Base-by-base conservation (phyloP, 2,888 invertebrate genomes). In the Athripsodes cinereus region DNA sequence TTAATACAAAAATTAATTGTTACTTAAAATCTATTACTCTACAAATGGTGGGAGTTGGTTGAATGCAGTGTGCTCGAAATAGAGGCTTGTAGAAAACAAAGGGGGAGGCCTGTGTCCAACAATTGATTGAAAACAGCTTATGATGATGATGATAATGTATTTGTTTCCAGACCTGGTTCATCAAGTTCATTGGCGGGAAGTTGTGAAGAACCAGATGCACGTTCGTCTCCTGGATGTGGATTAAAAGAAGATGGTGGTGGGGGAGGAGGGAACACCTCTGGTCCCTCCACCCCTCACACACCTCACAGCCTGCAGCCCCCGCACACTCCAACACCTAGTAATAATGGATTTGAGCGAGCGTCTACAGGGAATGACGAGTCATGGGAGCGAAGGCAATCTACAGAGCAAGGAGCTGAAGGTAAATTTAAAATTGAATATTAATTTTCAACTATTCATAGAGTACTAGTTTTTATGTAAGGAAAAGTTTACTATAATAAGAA, bases 331-430 rank as follows among this genome's bases (percentile, higher is more conserved):
- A 56, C 67, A 71, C 69, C 72, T 66, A 74, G 82, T 76, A 74
- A 81, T 74, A 72, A 82, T 70, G 73, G 81, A 71, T 73, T 78
- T 64, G 79, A 78, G 67, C 73, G 78, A 66, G 74, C 72, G 68
- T 11, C 8, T 16, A 11, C 47, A 47, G 73, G 72, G 52, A 72
- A 76, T 46, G 73, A 78, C 60, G 78, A 78, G 53, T 71, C 72
- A 63, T 60, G 60, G 20, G 63, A 63, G 67, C 81, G 73, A 71
- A 81, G 71, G 71, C 73, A 72, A 69, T 73, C 59, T 69, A 70
- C 61, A 65, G 78, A 79, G 65, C 78, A 79, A 68, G 78, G 78
- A 65, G 79, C 79, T 67, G 79, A 79, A 77, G 79, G 79, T 79
- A 44, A 20, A 16, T 11, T 8, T n/a, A n/a, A n/a, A n/a, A n/a